phyloP scores from a whole-genome alignment of 2,113 vertebrate species.

The Athene noctua region DNA sequence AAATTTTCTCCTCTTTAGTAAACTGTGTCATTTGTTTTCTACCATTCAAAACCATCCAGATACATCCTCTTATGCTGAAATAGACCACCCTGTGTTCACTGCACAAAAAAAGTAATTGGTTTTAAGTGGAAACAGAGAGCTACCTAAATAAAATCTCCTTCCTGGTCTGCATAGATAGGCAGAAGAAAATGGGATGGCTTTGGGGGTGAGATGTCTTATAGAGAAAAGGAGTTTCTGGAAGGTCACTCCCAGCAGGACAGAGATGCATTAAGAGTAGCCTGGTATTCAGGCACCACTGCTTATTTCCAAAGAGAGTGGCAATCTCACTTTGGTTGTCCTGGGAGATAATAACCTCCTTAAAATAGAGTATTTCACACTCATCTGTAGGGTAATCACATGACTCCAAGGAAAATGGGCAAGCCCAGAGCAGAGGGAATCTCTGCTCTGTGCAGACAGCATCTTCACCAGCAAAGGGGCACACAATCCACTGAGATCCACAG shows the following conservation, averaged over 20 bases:
- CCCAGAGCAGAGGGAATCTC: not conserved
- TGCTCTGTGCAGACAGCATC: not conserved
- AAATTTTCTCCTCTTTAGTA: constrained; percentile 9
- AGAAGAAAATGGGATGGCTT: constrained; percentile 26
- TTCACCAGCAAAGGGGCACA: not conserved
- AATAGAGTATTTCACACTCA: not conserved
- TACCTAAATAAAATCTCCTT: not conserved
- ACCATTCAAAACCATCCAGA: not conserved
- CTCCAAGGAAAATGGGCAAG: not conserved
- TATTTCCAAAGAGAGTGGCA: constrained; percentile 25
- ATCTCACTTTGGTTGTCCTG: constrained; percentile 5
- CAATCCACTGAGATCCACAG: not conserved
- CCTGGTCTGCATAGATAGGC: not conserved
- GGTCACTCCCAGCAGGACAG: constrained; percentile 48
- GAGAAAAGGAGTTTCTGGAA: constrained; percentile 50
- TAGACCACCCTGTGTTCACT: not conserved
- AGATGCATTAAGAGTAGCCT: constrained; percentile 17
- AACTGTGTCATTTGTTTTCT: constrained; percentile 7
- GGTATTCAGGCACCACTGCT: constrained; percentile 1
- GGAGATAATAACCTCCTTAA: constrained; percentile 38
- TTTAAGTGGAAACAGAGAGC: constrained; percentile 8
- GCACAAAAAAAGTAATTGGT: constrained; percentile 1
- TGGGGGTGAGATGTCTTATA: not conserved
- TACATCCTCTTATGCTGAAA: not conserved
- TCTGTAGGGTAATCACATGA: not conserved